A percentile compares a stretch with the other conserved stretches of the same genome.
These are phyloP conservation scores for Timema cristinae DNA, from an alignment of 2,888 invertebrate species.

Conservation along the genomic window DNA sequence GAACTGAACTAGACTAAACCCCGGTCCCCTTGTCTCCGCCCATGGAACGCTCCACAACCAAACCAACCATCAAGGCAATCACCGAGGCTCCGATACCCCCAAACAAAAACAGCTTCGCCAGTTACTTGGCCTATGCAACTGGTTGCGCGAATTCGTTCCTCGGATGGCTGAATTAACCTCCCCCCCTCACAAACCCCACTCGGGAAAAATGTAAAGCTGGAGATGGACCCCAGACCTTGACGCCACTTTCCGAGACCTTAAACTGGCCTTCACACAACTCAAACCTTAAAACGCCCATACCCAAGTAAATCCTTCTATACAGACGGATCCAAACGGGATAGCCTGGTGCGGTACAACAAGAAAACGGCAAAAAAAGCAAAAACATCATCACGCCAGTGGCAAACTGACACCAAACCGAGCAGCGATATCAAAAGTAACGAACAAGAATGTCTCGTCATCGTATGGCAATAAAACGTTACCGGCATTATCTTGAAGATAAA, in stretches of 20 bases:
- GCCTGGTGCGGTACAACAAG: not conserved
- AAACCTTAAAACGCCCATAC: not conserved
- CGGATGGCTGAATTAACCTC: too few species aligned
- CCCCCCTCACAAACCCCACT: too few species aligned
- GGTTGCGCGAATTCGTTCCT: too few species aligned
- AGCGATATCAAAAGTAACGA: not conserved
- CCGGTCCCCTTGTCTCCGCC: not conserved
- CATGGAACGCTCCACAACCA: not conserved
- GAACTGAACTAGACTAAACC: not conserved
- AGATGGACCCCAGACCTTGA: too few species aligned
- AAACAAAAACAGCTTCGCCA: too few species aligned
- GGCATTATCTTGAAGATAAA: not conserved
- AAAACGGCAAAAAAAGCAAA: not conserved
- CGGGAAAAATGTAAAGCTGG: too few species aligned
- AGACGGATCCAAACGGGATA: not conserved
- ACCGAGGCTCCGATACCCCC: too few species aligned
- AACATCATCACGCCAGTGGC: not conserved
- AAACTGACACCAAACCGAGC: not conserved
- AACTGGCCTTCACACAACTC: not conserved
- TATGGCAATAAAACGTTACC: not conserved
- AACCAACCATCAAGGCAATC: too few species aligned
- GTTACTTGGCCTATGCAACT: too few species aligned
- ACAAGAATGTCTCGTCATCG: not conserved
- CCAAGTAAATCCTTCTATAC: not conserved
- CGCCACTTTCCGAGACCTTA: too few species aligned